A percentile compares a stretch with the other conserved stretches of the same genome.
phyloP scores from a whole-genome alignment of 2,888 invertebrate genomes.

The Chelonus formosanus region DNA sequence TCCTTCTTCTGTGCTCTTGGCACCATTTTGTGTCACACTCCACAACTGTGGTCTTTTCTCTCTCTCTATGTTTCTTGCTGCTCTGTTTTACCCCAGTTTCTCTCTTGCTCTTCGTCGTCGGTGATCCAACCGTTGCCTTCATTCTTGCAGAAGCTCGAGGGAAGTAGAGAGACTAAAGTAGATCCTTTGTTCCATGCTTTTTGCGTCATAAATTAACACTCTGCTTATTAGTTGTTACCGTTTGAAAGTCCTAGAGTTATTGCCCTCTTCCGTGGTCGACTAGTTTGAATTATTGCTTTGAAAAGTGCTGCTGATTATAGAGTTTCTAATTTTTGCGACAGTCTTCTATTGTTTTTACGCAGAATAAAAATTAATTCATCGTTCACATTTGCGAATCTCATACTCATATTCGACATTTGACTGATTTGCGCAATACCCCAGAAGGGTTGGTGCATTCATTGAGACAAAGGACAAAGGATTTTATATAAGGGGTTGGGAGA shows the following conservation, averaged over 20 bases:
- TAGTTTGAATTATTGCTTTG: slow-evolving; percentile 22
- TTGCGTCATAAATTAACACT: slow-evolving; percentile 49
- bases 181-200: slow-evolving; percentile 43
- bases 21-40: slow-evolving; percentile 28
- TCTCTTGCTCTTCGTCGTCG: slow-evolving; percentile 25
- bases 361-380: slow-evolving; percentile 12
- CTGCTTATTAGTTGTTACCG: slow-evolving; percentile 45
- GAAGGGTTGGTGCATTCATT: slow-evolving; percentile 56
- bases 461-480: slow-evolving; percentile 61
- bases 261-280: slow-evolving; percentile 20
- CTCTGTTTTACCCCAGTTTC: slow-evolving; percentile 35
- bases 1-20: slow-evolving; percentile 30
- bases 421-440: slow-evolving; percentile 51
- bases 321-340: slow-evolving; percentile 12
- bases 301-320: neutral
- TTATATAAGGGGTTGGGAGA: slow-evolving; percentile 42
- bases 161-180: slow-evolving; percentile 33
- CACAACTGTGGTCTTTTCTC: slow-evolving; percentile 29
- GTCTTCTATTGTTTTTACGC: neutral
- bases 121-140: slow-evolving; percentile 30
- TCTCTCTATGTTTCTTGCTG: slow-evolving; percentile 21
- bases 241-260: slow-evolving; percentile 38
- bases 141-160: slow-evolving; percentile 22
- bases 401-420: slow-evolving; percentile 51
- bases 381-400: slow-evolving; percentile 45